Evolutionary conservation across 1,140 invertebrate genomes (phyloP).

Genomic region (Pectinophora gossypiella): DNA sequence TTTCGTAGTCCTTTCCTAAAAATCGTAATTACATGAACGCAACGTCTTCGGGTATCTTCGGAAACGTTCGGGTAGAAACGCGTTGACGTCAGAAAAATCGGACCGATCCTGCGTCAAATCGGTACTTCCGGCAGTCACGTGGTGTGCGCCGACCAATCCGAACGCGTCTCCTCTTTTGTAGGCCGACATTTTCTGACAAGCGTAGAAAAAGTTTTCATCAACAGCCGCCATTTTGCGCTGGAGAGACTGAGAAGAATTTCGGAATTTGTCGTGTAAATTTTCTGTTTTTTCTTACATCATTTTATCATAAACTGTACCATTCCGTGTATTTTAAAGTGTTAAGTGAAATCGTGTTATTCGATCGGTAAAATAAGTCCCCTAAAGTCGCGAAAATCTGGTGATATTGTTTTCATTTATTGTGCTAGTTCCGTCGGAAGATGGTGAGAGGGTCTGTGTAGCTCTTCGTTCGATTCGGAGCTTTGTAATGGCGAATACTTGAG

Average conservation of each 20-base stretch:
- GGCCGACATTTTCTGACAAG: constrained; percentile 92
- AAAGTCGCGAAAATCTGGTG: constrained; percentile 74
- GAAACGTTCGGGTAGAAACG: constrained; percentile 48
- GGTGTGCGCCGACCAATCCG: constrained; percentile 76
- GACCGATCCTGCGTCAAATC: constrained; percentile 68
- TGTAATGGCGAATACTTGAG: constrained; percentile 82
- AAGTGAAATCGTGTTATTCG: constrained; percentile 68
- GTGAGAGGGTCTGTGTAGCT: constrained; percentile 80
- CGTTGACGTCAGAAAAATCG: constrained; percentile 69
- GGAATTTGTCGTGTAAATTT: constrained; percentile 79
- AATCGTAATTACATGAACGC: constrained; percentile 12
- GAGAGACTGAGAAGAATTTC: constrained; percentile 83
- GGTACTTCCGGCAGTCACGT: constrained; percentile 76
- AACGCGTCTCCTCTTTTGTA: constrained; percentile 72
- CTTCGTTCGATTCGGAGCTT: constrained; percentile 77
- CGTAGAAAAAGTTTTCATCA: constrained; percentile 94
- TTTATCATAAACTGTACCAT: constrained; percentile 74
- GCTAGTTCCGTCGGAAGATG: constrained; percentile 80
- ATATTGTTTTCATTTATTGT: constrained; percentile 79
- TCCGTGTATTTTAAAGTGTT: constrained; percentile 74
- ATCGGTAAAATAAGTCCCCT: constrained; percentile 63
- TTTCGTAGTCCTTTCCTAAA: neutral
- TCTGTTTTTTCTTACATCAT: constrained; percentile 76
- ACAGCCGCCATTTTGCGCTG: constrained; percentile 93
- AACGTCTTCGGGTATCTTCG: constrained; percentile 48